Evolutionary conservation across 2,888 invertebrate species (phyloP).

Genomic region (Azorinus chamasolen): DNA sequence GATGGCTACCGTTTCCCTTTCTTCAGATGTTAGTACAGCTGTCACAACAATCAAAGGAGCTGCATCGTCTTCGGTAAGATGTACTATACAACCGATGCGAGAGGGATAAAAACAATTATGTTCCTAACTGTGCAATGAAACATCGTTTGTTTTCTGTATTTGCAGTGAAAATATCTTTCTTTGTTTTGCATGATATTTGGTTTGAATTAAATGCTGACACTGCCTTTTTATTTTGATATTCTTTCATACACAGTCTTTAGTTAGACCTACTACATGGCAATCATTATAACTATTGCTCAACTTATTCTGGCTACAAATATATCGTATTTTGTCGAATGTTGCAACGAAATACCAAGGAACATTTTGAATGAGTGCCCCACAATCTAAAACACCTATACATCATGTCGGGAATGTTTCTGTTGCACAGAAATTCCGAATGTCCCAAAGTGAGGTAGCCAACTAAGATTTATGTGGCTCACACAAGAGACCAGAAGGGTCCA

Average conservation of each 20-base stretch:
- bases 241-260: slow-evolving; percentile 55
- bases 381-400: slow-evolving; percentile 46
- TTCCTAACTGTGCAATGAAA: slow-evolving; percentile 8
- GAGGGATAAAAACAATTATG: neutral
- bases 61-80: slow-evolving; percentile 67
- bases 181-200: slow-evolving; percentile 1
- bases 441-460: slow-evolving; percentile 43
- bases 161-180: neutral
- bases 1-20: slow-evolving; percentile 42
- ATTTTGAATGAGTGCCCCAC: slow-evolving; percentile 46
- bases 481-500: slow-evolving; percentile 31
- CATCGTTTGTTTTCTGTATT: slow-evolving; percentile 9
- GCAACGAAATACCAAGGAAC: slow-evolving; percentile 46
- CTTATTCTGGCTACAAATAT: slow-evolving; percentile 20
- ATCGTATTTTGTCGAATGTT: slow-evolving; percentile 32
- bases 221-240: neutral
- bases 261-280: slow-evolving; percentile 20
- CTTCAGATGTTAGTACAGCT: slow-evolving; percentile 39
- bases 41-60: slow-evolving; percentile 68
- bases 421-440: slow-evolving; percentile 15
- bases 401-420: neutral
- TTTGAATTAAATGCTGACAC: neutral
- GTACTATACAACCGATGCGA: no score
- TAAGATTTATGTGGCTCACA: slow-evolving; percentile 36
- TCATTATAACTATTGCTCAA: neutral